phyloP scores from a whole-genome alignment of 2,888 invertebrate species.

The Boloria euphrosyne region DNA sequence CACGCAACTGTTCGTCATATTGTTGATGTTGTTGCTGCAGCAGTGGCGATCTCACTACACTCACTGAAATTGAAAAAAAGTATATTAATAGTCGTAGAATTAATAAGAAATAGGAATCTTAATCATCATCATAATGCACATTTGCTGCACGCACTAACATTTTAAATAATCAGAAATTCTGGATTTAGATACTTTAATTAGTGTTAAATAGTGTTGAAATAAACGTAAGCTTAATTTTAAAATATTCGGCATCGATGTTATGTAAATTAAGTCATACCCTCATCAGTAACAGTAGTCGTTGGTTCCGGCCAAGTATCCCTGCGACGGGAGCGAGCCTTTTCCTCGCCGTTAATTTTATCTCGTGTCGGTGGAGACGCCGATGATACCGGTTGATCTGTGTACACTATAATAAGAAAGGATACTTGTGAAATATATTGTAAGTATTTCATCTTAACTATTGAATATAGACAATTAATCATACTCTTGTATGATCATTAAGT shows the following conservation, averaged over 20 bases:
- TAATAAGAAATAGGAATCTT: too few species aligned
- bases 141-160: too few species aligned
- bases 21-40: constrained; percentile 76
- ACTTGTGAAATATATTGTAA: too few species aligned
- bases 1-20: constrained; percentile 88
- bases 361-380: constrained; percentile 91
- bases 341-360: constrained; percentile 89
- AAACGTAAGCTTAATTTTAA: too few species aligned
- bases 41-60: constrained; percentile 66
- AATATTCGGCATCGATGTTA: neutral
- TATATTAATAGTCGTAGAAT: neutral
- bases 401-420: constrained; percentile 60
- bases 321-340: constrained; percentile 84
- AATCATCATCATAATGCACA: too few species aligned
- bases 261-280: constrained; percentile 51
- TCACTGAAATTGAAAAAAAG: constrained; percentile 47
- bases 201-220: too few species aligned
- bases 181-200: too few species aligned
- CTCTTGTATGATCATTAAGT: neutral
- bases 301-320: constrained; percentile 78
- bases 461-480: neutral
- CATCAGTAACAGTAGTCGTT: constrained; percentile 56
- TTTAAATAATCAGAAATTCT: too few species aligned
- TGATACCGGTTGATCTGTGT: constrained; percentile 87
- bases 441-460: too few species aligned